These are phyloP conservation scores for Eulemur coronatus DNA, from an alignment of 2,797 vertebrate species.

Conservation along the genomic window DNA sequence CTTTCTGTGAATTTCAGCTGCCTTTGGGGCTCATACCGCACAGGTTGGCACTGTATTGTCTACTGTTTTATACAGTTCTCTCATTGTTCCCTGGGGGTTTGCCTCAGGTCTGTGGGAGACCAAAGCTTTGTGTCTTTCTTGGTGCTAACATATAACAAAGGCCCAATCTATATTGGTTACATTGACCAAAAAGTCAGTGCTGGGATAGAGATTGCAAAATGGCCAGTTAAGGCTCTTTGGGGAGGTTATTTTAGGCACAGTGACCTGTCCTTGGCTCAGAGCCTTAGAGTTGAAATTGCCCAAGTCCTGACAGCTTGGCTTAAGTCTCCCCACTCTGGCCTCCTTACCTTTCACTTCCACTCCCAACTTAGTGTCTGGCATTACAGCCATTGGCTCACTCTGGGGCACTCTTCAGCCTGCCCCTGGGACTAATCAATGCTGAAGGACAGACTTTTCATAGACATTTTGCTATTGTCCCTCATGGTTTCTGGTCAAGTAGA, in stretches of 20 bases:
- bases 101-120: neutral
- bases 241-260: slow-evolving; percentile 64
- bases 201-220: neutral
- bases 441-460: neutral
- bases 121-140: neutral
- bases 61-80: neutral
- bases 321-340: slow-evolving; percentile 25
- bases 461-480: neutral
- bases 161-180: neutral
- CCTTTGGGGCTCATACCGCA: neutral
- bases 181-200: slow-evolving; percentile 9
- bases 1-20: slow-evolving; percentile 51
- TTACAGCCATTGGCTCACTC: neutral
- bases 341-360: slow-evolving; percentile 55
- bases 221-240: neutral
- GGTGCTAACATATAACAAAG: neutral
- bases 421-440: neutral
- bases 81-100: neutral
- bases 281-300: slow-evolving; percentile 38
- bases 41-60: neutral
- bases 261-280: slow-evolving; percentile 31
- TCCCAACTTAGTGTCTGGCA: neutral
- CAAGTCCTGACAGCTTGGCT: slow-evolving; percentile 45
- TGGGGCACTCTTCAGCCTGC: neutral
- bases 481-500: neutral